Conservation (phyloP, 2,113 vertebrate genomes). For the Riparia riparia region DNA sequence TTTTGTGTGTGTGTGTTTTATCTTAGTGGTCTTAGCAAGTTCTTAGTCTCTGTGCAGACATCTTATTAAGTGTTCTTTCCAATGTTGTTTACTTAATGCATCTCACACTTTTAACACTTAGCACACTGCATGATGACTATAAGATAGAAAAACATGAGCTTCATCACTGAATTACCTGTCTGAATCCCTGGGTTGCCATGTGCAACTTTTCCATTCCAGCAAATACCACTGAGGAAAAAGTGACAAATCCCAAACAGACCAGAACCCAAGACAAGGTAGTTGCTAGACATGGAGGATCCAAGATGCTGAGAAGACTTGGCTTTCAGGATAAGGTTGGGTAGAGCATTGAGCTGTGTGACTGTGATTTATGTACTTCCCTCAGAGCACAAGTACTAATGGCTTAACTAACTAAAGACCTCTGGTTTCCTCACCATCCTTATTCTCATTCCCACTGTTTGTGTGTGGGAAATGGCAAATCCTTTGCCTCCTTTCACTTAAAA, state of each 20-base stretch:
- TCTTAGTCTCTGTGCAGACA: background rate
- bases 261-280: background rate
- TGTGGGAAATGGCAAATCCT: background rate
- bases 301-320: background rate
- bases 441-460: background rate
- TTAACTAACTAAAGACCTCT: background rate
- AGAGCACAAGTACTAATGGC: background rate
- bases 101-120: background rate
- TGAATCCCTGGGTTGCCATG: background rate
- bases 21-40: background rate
- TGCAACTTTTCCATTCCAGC: background rate
- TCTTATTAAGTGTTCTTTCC: background rate
- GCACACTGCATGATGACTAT: accelerated
- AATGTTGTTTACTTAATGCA: background rate
- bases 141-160: background rate
- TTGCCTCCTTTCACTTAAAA: background rate
- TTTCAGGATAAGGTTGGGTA: background rate
- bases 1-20: background rate
- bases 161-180: background rate
- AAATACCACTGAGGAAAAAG: background rate
- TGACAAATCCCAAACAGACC: background rate
- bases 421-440: background rate
- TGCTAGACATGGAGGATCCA: background rate
- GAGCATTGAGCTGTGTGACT: background rate
- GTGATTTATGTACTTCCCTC: background rate